Evolutionary conservation across 2,888 invertebrate genomes (phyloP).

Genomic region (Orthonevra nobilis): DNA sequence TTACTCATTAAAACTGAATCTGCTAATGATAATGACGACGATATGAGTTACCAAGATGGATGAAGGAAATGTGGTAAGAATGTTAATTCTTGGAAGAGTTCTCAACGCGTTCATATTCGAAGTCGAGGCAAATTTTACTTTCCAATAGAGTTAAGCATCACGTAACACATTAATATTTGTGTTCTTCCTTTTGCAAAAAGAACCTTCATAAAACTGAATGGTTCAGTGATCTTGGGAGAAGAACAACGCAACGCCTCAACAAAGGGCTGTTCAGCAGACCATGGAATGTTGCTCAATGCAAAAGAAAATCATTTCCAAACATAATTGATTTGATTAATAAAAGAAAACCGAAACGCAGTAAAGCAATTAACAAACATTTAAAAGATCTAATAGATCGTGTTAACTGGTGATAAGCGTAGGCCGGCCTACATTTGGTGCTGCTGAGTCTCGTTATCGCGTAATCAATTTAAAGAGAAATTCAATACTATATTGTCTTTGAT

Average conservation of each 20-base stretch:
- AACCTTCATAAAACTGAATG: not conserved
- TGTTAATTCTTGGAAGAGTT: slow-evolving; percentile 43
- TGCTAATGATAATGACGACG: slow-evolving; percentile 9
- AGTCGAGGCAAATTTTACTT: slow-evolving; percentile 9
- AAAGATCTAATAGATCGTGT: slow-evolving; percentile 1
- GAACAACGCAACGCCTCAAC: not conserved
- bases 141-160: not conserved
- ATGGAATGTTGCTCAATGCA: not conserved
- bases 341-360: not conserved
- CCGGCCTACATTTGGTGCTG: not conserved
- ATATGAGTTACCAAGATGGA: not conserved
- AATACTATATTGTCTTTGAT: too few relatives aligned
- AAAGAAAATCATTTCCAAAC: not conserved
- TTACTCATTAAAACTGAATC: slow-evolving; percentile 2
- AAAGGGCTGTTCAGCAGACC: slow-evolving; percentile 51
- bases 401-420: not conserved
- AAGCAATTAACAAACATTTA: not conserved
- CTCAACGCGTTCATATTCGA: too few relatives aligned
- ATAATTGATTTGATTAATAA: too few relatives aligned
- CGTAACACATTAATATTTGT: not conserved
- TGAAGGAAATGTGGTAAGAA: slow-evolving; percentile 32
- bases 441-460: not conserved
- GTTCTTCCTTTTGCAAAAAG: too few relatives aligned
- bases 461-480: too few relatives aligned
- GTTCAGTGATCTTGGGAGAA: slow-evolving; percentile 48